Base-by-base conservation (phyloP, 2,797 vertebrate genomes). In the Microctenopoma steveboyesi region DNA sequence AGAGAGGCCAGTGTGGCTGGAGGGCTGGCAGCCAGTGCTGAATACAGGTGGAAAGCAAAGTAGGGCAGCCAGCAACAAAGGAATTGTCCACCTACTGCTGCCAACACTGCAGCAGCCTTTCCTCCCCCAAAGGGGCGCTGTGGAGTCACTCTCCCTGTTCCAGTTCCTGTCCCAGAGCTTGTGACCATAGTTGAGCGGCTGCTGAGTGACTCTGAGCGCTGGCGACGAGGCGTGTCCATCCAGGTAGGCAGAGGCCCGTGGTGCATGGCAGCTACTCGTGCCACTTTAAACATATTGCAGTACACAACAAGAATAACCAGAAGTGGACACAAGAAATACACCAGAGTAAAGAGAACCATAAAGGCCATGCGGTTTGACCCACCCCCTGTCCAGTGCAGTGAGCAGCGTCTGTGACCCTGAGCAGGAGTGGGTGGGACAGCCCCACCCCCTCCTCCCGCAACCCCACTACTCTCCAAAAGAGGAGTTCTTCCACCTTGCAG, bases 231-330 rank as follows among this genome's bases (percentile, higher is more conserved):
- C 0, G 96, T 98, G 84, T 98, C 97, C 94, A 96, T 95, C 96
- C 97, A 98, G 6, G 96, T 98, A 51, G 98, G 97, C 47, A 96
- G 92, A 0, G 97, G 98, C 15, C 97, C 96, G 0, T 95, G 97
- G 78, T 99, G 97, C 95, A 98, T 95, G 86, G 98, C 97, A 0
- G 98, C 98, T 51, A 99, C 97, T 1, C 98, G 94, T 0, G 98
- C 98, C 81, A 99, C 98, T 81, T 96, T 97, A 89, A 99, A 98
- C 97, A 99, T 98, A 91, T 96, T 97, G 90, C 97, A 98, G 91
- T 99, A 98, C 33, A 97, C 97, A 70, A 98, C 96, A 7, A 98
- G 92, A 74, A 99, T 99, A 69, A 99, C 95, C 69, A 97, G 88
- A 37, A 98, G 89, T 1, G 98, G 98, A 83, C 98, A 91, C 43